Evolutionary conservation across 1,140 invertebrate genomes (phyloP), one percentile per base, ranked within the genome.

Genomic region (Drosophila paulistorum): DNA sequence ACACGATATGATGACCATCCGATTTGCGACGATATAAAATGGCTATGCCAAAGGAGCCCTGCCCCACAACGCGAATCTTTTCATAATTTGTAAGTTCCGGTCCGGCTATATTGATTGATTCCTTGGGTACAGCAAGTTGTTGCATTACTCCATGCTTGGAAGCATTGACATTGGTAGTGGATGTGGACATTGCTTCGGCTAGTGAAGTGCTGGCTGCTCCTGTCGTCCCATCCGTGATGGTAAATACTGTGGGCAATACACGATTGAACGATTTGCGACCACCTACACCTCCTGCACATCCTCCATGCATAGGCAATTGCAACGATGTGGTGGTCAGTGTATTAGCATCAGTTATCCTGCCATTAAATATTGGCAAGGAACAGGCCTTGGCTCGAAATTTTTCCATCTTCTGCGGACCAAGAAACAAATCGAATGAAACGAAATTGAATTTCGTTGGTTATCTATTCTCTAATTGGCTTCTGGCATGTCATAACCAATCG

Each of bases 41-140:
- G 23, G 96, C 96, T 13, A 95, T 95, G 14, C 96, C 96, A 92
- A 97, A 97, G 1, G 96, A 96, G 13, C 96, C 91, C 72, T 92
- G 91, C 0, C 91, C 91, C 13, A 92, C 91, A 6, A 90, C 74
- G 13, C 81, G 81, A 13, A 92, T 65, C 68, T 90, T 91, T 11
- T 92, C 90, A 55, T 92, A 92, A 68, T 91, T 91, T 42, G 75
- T 78, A 59, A 91, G 41, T 55, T 91, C 85, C 1, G 81, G 70
- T 6, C 86, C 90, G 2, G 68, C 73, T 2, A 81, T 74, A 30
- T 61, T 71, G 13, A 80, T 20, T 0, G 77, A 30, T 26, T 83
- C 79, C 30, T 70, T 68, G 7, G 79, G 59, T 23, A 86, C 84
- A 1, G 41, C 68, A 13, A 87, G 68, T 35, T 89, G 84, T 23